These are phyloP conservation scores for Danaus plexippus DNA, from an alignment of 1,140 invertebrate genomes.

Conservation along the genomic window DNA sequence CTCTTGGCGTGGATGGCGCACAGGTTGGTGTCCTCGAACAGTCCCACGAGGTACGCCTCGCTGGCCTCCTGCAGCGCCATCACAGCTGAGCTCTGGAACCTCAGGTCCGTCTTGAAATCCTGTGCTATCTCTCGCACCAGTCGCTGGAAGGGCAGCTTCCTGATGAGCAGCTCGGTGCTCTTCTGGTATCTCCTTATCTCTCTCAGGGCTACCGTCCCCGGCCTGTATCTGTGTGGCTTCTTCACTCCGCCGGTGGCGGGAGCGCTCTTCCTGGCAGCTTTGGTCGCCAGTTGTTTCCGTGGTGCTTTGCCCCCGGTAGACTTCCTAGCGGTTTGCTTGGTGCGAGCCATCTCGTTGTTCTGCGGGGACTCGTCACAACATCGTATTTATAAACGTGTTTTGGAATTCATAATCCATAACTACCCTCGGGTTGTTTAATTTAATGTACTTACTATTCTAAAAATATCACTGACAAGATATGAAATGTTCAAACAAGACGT, in stretches of 20 bases:
- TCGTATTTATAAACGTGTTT: constrained; percentile 42
- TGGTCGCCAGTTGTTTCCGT: too few species aligned
- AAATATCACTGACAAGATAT: too few species aligned
- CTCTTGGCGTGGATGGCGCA: constrained; percentile 18
- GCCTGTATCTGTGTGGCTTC: too few species aligned
- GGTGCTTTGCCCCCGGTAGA: too few species aligned
- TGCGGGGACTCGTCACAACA: constrained; percentile 61
- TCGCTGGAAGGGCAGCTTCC: constrained; percentile 20
- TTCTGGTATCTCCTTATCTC: constrained; percentile 12
- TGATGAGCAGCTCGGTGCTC: constrained; percentile 17
- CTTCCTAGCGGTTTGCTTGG: too few species aligned
- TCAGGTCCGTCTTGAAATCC: constrained; percentile 18
- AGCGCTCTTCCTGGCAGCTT: too few species aligned
- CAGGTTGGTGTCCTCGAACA: constrained; percentile 17
- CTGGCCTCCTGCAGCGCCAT: constrained; percentile 19
- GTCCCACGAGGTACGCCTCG: constrained; percentile 16
- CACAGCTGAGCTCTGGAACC: constrained; percentile 19
- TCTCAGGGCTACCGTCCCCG: neutral
- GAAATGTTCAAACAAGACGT: constrained; percentile 76
- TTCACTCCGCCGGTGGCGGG: too few species aligned
- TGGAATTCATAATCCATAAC: too few species aligned
- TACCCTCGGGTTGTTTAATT: too few species aligned
- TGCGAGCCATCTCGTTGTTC: too few species aligned
- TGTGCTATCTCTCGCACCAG: constrained; percentile 19
- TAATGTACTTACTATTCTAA: too few species aligned